Percentiles rank a stretch among this genome's conserved stretches.
These are phyloP conservation scores for Aricia agestis DNA, from an alignment of 1,140 invertebrate genomes.

Conservation along the genomic window DNA sequence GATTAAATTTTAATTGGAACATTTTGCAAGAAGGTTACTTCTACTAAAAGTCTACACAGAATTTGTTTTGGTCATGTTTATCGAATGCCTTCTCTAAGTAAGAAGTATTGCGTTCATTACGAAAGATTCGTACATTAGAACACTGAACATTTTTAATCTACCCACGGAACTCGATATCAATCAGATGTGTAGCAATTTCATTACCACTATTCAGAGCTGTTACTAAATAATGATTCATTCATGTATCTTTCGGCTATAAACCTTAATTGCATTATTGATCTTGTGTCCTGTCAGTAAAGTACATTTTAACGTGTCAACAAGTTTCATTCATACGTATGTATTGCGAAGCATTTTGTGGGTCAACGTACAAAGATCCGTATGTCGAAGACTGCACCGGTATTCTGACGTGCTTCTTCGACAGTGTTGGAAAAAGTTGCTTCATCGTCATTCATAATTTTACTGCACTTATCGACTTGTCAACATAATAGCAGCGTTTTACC, in stretches of 20 bases:
- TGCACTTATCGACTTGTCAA: not conserved
- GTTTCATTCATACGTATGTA: slow-evolving; percentile 17
- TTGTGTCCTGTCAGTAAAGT: not conserved
- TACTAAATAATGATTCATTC: not conserved
- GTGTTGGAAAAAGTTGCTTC: not conserved
- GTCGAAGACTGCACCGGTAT: not conserved
- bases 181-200: not conserved
- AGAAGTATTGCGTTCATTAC: no score
- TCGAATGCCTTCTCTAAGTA: no score
- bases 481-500: no score
- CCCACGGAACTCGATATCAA: not conserved
- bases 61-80: no score
- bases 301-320: not conserved
- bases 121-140: not conserved
- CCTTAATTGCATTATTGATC: not conserved
- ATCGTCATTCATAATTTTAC: not conserved
- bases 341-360: slow-evolving; percentile 22
- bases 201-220: not conserved
- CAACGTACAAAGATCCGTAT: slow-evolving; percentile 22
- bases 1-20: no score
- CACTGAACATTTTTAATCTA: not conserved
- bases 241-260: not conserved
- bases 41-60: no score
- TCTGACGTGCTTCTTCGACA: not conserved
- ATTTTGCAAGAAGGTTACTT: no score